Conservation (phyloP, 2,888 invertebrate species). For the Apotomis turbidana region DNA sequence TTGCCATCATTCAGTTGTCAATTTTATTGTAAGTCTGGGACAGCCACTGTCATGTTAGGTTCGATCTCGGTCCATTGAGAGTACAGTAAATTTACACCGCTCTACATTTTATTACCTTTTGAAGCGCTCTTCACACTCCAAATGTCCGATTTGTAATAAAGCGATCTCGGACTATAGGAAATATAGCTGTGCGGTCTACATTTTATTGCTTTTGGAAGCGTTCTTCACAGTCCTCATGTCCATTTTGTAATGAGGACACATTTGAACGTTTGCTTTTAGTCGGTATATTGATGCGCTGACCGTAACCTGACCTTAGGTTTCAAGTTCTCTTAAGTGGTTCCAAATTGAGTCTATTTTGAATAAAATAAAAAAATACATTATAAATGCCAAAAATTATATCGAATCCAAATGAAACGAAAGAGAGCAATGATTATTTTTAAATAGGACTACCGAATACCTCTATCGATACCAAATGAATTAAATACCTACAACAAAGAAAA, state of each 20-base stretch:
- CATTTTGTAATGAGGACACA: slow-evolving; percentile 33
- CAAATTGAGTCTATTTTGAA: no score
- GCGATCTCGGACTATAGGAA: slow-evolving; percentile 23
- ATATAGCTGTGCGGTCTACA: slow-evolving; percentile 33
- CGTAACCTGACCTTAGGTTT: slow-evolving; percentile 17
- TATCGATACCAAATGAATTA: background rate
- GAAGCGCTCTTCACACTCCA: slow-evolving; percentile 38
- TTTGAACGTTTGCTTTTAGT: slow-evolving; percentile 33
- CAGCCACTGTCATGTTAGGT: slow-evolving; percentile 18
- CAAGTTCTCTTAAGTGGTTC: background rate
- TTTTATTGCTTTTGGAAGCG: slow-evolving; percentile 38
- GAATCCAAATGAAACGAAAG: no score
- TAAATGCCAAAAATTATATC: no score
- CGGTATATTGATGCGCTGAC: slow-evolving; percentile 27
- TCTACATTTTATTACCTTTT: slow-evolving; percentile 32
- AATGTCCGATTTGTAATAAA: slow-evolving; percentile 38
- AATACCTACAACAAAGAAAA: background rate
- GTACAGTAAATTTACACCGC: slow-evolving; percentile 34
- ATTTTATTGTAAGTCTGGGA: slow-evolving; percentile 29
- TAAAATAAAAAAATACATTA: background rate
- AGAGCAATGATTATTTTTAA: no score
- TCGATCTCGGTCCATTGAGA: slow-evolving; percentile 24
- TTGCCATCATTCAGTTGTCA: slow-evolving; percentile 35
- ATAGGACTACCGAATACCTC: no score
- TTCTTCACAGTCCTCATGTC: slow-evolving; percentile 24